Base-by-base conservation (phyloP, 2,888 invertebrate genomes). In the Nephrotoma flavescens region DNA sequence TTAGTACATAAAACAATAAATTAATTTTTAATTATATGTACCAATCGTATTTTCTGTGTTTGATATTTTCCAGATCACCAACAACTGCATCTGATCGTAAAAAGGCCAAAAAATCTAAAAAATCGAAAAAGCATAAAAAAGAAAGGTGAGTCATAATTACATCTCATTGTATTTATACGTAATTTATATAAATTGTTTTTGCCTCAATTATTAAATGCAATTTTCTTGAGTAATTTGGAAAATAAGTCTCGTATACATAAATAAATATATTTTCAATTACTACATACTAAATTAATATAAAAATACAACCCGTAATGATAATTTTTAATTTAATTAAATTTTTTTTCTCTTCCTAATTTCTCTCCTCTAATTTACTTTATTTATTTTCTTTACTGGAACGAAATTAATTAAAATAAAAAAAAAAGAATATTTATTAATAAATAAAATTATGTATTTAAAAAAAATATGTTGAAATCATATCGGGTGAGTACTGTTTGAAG, bases 1-100 rank as follows among this genome's bases (percentile, higher is more conserved):
- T 96, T 92, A 88, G 91, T 90, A 19, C 9, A n/a, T 42, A 42
- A 83, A 42, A 86, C 52, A 86, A 3, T 83, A 52, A 85, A 0
- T 31, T 85, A 19, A 87, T 71, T 31, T 88, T 71, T 86, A 5
- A 52, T 87, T 87, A 42, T 87, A 42, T 85, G 88, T 87, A 88
- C 87, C 45, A 88, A 87, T 86, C 87, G 41, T 83, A 42, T 83
- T 86, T 86, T 83, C 52, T 42, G 71, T 86, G 86, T 87, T 71
- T 71, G 19, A 31, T 71, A 86, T 86, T 88, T 89, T 88, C 87
- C 88, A 85, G 85, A 19, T 85, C 85, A 42, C 52, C 52, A 19
- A 71, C 71, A 31, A 71, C 71, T 71, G 31, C 71, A 31, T 44
- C 85, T 12, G 85, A 85, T 85, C 85, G 85, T 15, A 85, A 85